Evolutionary conservation across 1,140 invertebrate genomes (phyloP).

Genomic region (Aphis craccivora): DNA sequence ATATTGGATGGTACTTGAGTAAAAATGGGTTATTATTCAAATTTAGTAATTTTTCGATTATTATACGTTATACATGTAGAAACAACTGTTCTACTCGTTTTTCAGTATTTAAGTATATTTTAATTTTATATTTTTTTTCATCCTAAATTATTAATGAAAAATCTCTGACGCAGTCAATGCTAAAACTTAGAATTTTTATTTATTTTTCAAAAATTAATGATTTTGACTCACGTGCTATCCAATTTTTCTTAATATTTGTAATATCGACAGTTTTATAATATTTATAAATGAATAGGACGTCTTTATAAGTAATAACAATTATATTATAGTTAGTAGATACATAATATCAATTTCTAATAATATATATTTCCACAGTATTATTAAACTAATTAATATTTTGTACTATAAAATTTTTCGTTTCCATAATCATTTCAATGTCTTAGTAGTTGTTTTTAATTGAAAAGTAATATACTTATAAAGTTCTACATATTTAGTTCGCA

Average conservation of each 20-base stretch:
- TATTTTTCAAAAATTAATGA: not conserved
- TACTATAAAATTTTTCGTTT: not conserved
- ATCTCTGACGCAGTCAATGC: not conserved
- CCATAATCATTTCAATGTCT: not conserved
- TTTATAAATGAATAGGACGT: not conserved
- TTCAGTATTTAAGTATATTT: not conserved
- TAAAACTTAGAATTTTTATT: too few species aligned
- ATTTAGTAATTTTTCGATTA: not conserved
- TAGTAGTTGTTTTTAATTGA: not conserved
- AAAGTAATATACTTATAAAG: not conserved
- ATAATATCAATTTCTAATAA: not conserved
- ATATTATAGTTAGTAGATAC: not conserved
- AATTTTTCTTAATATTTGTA: not conserved
- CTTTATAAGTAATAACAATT: not conserved
- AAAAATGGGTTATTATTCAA: not conserved
- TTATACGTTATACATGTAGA: not conserved
- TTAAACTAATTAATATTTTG: not conserved
- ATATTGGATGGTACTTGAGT: not conserved
- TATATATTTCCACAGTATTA: not conserved
- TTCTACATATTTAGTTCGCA: not conserved
- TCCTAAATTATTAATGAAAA: not conserved
- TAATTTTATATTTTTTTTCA: not conserved
- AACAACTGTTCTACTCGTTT: not conserved
- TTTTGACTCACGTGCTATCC: not conserved
- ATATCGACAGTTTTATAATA: not conserved